Conservation (phyloP, 1,140 invertebrate genomes). For the Aphaenogaster floridana region DNA sequence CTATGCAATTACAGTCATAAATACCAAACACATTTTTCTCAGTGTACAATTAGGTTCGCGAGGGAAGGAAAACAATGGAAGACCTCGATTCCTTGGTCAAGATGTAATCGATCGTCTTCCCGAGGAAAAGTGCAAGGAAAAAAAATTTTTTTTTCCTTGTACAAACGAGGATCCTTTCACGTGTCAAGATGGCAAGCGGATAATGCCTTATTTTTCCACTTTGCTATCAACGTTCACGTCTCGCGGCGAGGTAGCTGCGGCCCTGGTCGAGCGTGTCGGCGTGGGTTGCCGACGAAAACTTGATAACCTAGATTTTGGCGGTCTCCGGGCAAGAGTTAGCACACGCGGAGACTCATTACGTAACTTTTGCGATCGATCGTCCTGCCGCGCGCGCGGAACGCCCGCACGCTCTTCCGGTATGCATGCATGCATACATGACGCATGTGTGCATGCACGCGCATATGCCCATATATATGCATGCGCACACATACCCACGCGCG, state of each 20-base stretch:
- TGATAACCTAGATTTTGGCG: conserved; percentile 73
- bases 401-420: conserved; percentile 55
- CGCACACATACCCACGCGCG: neutral
- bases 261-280: conserved; percentile 19
- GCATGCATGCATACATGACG: conserved; percentile 20
- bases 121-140: neutral
- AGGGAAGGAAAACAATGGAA: neutral
- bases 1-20: too few species aligned
- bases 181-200: neutral
- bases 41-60: neutral
- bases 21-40: too few species aligned
- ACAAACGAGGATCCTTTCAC: neutral
- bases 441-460: neutral
- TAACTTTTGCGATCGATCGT: conserved; percentile 74
- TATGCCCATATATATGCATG: neutral
- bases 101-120: neutral
- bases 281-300: conserved; percentile 58
- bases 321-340: conserved; percentile 62
- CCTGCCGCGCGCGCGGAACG: conserved; percentile 25
- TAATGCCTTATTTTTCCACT: neutral
- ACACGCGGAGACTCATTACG: conserved; percentile 73
- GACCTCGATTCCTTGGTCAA: neutral
- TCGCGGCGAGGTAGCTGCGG: conserved; percentile 3
- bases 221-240: neutral
- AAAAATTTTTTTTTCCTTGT: neutral